Evolutionary conservation across 2,797 vertebrate species (phyloP), one percentile per base, ranked within the genome.

Genomic region (Enteromius unitaeniatus): DNA sequence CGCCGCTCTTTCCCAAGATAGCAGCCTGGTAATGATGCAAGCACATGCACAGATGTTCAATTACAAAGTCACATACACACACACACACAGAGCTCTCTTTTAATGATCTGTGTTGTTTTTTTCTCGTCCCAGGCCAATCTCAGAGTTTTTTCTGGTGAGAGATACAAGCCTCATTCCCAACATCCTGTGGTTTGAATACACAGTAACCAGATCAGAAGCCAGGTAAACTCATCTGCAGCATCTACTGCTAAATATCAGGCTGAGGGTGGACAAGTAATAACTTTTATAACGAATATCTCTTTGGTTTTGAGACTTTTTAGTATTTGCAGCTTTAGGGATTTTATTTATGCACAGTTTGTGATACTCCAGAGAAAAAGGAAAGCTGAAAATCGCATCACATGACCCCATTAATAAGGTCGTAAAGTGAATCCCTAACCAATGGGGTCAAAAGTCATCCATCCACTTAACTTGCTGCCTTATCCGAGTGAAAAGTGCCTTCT

Each of bases 101-200:
- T 9, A 83, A 45, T 5, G 3, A 23, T 28, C 26, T 31, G 68
- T 3, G 11, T 34, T 34, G 1, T 34, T 37, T 6, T 6, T 10
- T 1, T 73, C 42, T 65, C 75, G 77, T 86, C 72, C 42, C 83
- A 99, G 98, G 98, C 98, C 97, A 67, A 92, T 99, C 90, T 97
- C 98, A 45, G 98, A 99, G 94, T 99, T 99, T 95, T 98, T 99
- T 93, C 94, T 99, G 91, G 98, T 99, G 90, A 95, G 98, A 91
- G 98, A 99, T 91, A 99, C 98, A 34, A 99, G 98, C 92, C 96
- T 99, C 92, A 99, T 99, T 88, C 98, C 98, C 78, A 99, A 99
- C 81, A 99, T 99, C 88, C 93, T 99, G 89, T 99, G 98, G 98
- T 99, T 99, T 93, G 98, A 99, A 89, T 99, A 99, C 89, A 99